Evolutionary conservation across 2,888 invertebrate genomes (phyloP).

Genomic region (Chymomyza procnemis): DNA sequence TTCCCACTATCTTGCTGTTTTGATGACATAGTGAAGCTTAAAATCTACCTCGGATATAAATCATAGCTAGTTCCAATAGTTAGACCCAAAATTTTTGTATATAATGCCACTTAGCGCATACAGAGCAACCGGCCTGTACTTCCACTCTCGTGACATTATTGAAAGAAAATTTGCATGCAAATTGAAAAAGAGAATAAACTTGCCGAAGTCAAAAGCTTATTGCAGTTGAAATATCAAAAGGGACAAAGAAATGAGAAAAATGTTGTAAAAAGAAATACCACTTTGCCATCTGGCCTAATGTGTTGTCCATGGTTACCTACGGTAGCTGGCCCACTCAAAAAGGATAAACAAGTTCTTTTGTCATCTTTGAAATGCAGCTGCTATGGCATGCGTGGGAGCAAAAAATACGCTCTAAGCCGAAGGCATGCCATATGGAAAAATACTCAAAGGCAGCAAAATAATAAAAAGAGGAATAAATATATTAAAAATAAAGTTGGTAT

Average conservation of each 20-base stretch:
- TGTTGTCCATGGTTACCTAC: background rate
- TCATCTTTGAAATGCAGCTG: background rate
- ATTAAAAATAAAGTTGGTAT: too few species aligned
- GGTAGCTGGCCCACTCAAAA: background rate
- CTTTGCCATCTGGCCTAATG: background rate
- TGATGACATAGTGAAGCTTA: background rate
- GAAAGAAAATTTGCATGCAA: slow-evolving; percentile 4
- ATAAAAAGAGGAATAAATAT: too few species aligned
- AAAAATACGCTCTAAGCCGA: background rate
- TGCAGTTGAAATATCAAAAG: background rate
- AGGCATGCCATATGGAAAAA: background rate
- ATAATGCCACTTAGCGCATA: background rate
- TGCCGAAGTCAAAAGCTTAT: background rate
- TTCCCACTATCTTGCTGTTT: background rate
- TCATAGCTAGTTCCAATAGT: too few species aligned
- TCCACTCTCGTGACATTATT: background rate
- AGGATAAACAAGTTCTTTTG: background rate
- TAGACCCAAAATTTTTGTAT: background rate
- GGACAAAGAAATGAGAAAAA: background rate
- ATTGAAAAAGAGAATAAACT: background rate
- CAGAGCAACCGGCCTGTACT: background rate
- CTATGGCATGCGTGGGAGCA: background rate
- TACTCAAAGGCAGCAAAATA: background rate
- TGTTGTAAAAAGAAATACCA: background rate
- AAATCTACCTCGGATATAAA: background rate